Conservation (phyloP, 1,140 invertebrate genomes). For the Archivesica marissinica region DNA sequence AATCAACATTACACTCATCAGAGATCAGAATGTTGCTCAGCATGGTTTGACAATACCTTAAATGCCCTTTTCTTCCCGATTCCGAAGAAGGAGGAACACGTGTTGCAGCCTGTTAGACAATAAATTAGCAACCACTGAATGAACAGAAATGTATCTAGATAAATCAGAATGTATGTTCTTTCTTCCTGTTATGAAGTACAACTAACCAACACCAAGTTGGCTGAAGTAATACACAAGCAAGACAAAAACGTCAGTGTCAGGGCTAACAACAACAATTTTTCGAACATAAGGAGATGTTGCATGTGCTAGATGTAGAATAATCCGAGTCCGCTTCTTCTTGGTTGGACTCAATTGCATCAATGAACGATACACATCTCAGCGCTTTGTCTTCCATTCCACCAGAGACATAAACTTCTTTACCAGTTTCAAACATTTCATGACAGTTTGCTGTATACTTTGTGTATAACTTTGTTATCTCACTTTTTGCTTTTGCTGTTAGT, state of each 20-base stretch:
- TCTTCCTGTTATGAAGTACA: background rate
- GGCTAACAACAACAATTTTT: background rate
- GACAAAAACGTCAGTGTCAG: background rate
- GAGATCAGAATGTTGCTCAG: too few relatives aligned
- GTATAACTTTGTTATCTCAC: too few relatives aligned
- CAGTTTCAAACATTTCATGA: too few relatives aligned
- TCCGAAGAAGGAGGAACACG: background rate
- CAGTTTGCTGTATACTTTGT: too few relatives aligned
- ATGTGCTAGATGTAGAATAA: background rate
- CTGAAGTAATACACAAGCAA: background rate
- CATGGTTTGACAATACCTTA: background rate
- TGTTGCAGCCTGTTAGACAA: conserved; percentile 21
- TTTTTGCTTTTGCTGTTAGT: too few relatives aligned
- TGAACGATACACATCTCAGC: background rate
- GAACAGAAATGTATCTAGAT: background rate
- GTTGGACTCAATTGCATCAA: background rate
- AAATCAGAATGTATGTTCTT: background rate
- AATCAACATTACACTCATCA: background rate
- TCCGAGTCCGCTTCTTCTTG: background rate
- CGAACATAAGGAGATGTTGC: background rate
- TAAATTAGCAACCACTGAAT: background rate
- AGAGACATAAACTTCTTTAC: background rate
- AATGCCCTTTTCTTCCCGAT: conserved; percentile 11
- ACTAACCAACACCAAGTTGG: background rate
- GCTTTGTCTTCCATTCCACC: background rate